Evolutionary conservation across 1,140 invertebrate species (phyloP).

Genomic region (Planococcus citri): DNA sequence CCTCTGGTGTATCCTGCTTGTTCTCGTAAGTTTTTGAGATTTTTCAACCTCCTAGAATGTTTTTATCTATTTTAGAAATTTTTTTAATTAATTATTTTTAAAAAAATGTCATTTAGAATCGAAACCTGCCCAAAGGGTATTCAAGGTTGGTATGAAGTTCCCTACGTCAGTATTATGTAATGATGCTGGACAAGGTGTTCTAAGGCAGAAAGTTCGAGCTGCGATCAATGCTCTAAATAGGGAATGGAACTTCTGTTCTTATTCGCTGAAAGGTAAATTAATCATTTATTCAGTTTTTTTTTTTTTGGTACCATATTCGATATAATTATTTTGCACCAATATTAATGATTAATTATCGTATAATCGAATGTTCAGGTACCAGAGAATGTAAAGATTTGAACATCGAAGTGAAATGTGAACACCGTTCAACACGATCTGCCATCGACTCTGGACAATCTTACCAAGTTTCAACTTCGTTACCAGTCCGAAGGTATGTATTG

Average conservation of each 20-base stretch:
- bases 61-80: not conserved
- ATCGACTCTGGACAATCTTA: conserved; percentile 58
- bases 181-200: conserved; percentile 80
- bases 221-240: conserved; percentile 79
- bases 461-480: conserved; percentile 59
- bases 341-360: conserved; percentile 31
- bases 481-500: conserved; percentile 74
- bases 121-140: conserved; percentile 76
- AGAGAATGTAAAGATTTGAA: conserved; percentile 75
- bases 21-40: conserved; percentile 46
- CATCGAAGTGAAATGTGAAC: conserved; percentile 81
- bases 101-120: conserved; percentile 56
- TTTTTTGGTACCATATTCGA: conserved; percentile 27
- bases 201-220: conserved; percentile 72
- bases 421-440: conserved; percentile 48
- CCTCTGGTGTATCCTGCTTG: conserved; percentile 82
- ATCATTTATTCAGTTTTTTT: conserved; percentile 20
- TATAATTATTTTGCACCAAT: not conserved
- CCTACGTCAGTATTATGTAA: conserved; percentile 86
- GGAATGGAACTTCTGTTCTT: conserved; percentile 88
- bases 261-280: conserved; percentile 61
- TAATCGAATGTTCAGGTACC: conserved; percentile 34
- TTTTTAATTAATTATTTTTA: no score
- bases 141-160: conserved; percentile 85
- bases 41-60: not conserved